A percentile compares a stretch with the other conserved stretches of the same genome.
Conservation (phyloP, 1,140 invertebrate species). For the Trichonephila inaurata region DNA sequence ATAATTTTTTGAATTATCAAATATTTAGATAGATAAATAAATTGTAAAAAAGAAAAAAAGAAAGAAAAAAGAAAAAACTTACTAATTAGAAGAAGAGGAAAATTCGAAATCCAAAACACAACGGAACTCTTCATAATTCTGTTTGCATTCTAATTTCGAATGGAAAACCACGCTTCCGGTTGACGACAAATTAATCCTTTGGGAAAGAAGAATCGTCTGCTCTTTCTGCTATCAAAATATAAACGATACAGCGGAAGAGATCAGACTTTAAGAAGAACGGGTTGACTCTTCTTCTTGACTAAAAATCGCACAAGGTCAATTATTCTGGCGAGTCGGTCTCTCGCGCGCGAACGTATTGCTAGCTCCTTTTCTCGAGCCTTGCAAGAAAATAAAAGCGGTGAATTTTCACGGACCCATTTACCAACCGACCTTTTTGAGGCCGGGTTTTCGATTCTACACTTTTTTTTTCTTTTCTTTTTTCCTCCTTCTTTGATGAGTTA, state of each 20-base stretch:
- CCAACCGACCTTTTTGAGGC: slow-evolving; percentile 61
- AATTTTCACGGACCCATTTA: slow-evolving; percentile 64
- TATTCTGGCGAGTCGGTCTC: slow-evolving; percentile 31
- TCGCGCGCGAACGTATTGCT: neutral
- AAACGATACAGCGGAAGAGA: slow-evolving; percentile 41
- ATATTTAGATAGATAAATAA: neutral
- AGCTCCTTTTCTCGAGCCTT: neutral
- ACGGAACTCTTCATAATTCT: slow-evolving; percentile 21
- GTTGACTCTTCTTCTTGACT: slow-evolving; percentile 54
- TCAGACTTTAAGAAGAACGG: slow-evolving; percentile 38
- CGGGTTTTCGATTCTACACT: slow-evolving; percentile 48
- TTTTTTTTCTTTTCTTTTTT: slow-evolving; percentile 5
- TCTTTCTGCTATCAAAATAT: slow-evolving; percentile 13
- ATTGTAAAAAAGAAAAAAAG: neutral
- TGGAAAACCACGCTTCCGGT: slow-evolving; percentile 35
- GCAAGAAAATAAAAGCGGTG: slow-evolving; percentile 67
- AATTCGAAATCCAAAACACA: slow-evolving; percentile 46
- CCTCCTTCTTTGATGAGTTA: neutral
- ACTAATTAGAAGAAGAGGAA: slow-evolving; percentile 7
- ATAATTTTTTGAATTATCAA: too few species aligned
- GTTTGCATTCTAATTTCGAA: slow-evolving; percentile 59
- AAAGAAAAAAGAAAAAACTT: too few species aligned
- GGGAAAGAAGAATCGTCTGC: slow-evolving; percentile 24
- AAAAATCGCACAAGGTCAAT: slow-evolving; percentile 62
- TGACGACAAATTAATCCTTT: neutral